Conservation (phyloP, 2,888 invertebrate species). For the Pseudococcus jackbeardsleyi region DNA sequence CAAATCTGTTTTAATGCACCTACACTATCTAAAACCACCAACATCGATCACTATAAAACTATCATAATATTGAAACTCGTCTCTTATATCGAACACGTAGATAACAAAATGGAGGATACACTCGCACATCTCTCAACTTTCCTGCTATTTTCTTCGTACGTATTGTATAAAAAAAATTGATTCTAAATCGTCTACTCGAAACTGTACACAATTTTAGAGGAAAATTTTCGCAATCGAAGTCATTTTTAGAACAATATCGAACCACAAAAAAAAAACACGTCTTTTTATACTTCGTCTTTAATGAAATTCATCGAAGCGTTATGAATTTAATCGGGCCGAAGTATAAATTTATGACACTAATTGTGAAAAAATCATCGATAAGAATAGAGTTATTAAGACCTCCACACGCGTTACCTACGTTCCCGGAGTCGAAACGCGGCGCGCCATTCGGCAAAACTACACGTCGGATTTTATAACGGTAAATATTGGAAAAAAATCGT, state of each 20-base stretch:
- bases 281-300: neutral
- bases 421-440: neutral
- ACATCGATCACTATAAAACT: conserved; percentile 2
- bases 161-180: too few relatives aligned
- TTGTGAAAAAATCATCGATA: neutral
- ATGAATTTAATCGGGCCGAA: neutral
- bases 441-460: neutral
- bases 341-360: neutral
- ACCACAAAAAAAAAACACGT: neutral
- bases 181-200: too few relatives aligned
- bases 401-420: neutral
- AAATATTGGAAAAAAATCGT: conserved; percentile 44
- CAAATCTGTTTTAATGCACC: neutral
- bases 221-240: too few relatives aligned
- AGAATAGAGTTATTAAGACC: neutral
- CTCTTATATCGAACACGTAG: too few relatives aligned
- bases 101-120: too few relatives aligned
- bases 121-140: too few relatives aligned
- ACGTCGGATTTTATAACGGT: conserved; percentile 9
- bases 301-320: neutral
- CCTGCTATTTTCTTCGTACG: too few relatives aligned
- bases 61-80: neutral
- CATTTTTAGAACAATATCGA: too few relatives aligned
- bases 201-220: too few relatives aligned
- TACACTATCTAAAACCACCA: neutral